Percentiles rank a stretch among this genome's conserved stretches.
These are phyloP conservation scores for Xanthia icteritia DNA, from an alignment of 2,888 invertebrate species.

Conservation along the genomic window DNA sequence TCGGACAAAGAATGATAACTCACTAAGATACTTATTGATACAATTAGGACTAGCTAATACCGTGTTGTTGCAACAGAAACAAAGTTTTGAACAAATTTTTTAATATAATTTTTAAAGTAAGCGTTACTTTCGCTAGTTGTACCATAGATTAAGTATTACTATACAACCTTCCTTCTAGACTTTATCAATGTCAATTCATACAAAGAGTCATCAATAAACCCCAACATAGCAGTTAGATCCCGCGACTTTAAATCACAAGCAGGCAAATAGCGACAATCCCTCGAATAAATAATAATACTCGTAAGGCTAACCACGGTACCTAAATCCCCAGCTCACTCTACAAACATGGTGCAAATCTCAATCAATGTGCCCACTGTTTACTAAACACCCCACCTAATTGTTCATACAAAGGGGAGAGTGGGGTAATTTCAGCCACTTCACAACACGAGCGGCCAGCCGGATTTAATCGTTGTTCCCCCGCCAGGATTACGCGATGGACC, in stretches of 20 bases:
- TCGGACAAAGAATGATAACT: no score
- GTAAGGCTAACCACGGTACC: not conserved
- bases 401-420: slow-evolving; percentile 47
- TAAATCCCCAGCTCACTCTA: slow-evolving; percentile 27
- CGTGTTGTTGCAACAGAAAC: no score
- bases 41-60: no score
- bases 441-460: slow-evolving; percentile 58
- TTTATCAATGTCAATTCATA: not conserved
- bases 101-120: no score
- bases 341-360: slow-evolving; percentile 30
- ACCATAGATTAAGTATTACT: no score
- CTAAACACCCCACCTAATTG: slow-evolving; percentile 50
- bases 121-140: no score
- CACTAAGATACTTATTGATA: no score
- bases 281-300: slow-evolving; percentile 11
- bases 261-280: not conserved
- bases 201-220: not conserved
- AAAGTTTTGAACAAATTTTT: no score
- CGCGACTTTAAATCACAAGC: slow-evolving; percentile 2
- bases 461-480: slow-evolving; percentile 51
- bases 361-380: slow-evolving; percentile 49
- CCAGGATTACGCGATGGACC: slow-evolving; percentile 56
- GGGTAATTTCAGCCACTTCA: slow-evolving; percentile 59
- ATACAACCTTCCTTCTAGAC: not conserved
- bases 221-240: not conserved